Evolutionary conservation across 2,113 vertebrate species (phyloP).

Genomic region (Melospiza melodia): DNA sequence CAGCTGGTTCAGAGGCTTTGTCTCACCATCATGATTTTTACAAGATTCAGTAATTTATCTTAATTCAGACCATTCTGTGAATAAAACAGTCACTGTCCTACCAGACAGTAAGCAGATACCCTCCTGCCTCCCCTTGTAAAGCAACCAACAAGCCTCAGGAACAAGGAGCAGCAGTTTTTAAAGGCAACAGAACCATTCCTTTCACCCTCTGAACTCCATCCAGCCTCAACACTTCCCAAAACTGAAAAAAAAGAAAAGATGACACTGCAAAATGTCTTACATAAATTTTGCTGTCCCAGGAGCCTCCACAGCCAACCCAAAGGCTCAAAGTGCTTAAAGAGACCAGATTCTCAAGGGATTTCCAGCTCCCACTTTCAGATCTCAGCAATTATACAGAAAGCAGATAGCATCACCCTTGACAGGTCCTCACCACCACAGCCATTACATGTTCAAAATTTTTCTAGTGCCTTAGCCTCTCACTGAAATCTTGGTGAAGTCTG

Average conservation of each 20-base stretch:
- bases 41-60: background rate
- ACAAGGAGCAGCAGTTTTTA: background rate
- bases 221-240: slow-evolving; percentile 27
- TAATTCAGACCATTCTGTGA: background rate
- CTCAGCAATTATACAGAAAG: background rate
- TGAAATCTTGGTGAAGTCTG: background rate
- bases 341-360: background rate
- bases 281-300: slow-evolving; percentile 10
- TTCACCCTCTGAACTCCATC: background rate
- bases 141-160: background rate
- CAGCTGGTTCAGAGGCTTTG: background rate
- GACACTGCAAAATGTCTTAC: slow-evolving; percentile 7
- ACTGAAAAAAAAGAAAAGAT: background rate
- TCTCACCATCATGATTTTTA: background rate
- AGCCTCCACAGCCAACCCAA: background rate
- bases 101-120: background rate
- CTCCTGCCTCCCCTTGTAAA: background rate
- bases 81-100: background rate
- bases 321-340: slow-evolving; percentile 25
- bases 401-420: background rate
- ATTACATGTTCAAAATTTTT: background rate
- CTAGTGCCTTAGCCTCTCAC: background rate
- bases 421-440: background rate
- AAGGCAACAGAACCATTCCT: background rate
- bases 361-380: background rate